Evolutionary conservation across 1,140 invertebrate genomes (phyloP), one percentile per base, ranked within the genome.

Genomic region (Antheraea mylitta): DNA sequence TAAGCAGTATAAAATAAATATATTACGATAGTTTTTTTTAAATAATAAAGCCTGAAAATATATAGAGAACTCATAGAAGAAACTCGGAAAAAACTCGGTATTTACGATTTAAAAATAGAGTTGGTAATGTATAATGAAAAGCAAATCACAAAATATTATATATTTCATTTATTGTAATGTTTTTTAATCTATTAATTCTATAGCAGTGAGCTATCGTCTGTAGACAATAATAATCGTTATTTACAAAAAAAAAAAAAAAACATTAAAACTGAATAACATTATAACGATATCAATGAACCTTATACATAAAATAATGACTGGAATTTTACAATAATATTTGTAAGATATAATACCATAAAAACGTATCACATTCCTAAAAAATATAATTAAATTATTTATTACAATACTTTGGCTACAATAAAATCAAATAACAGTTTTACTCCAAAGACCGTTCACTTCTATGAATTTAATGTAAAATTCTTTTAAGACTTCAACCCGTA

Each of bases 261-360:
- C 68, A 76, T 63, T 73, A 77, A 74, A 67, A 79, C 66, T 71
- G 75, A 75, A 79, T 72, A 80, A 80, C 65, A 71, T 74, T 73
- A 70, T 77, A 82, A 80, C 71, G 77, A 74, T 77, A 73, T 79
- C 78, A 71, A 64, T 79, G 79, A 71, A 64, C 78, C 68, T 53
- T 53, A 53, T 11, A 67, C 67, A 74, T 83, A 84, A 70, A 82
- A 78, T 85, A 80, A 80, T 85, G 85, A 86, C 84, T 87, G 74
- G 74, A 74, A 77, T 78, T 80, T 37, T 66, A 70, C 71, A 70
- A 71, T 72, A 71, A 71, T 68, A 78, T 53, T 53, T 16, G 9
- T 63, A 75, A 71, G 69, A 68, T 64, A 66, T 74, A 78, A 77
- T 79, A 79, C 66, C 69, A 79, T 72, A 68, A 74, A 78, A 58